Conservation (phyloP, 2,888 invertebrate species). For the Meandrusa payeni region DNA sequence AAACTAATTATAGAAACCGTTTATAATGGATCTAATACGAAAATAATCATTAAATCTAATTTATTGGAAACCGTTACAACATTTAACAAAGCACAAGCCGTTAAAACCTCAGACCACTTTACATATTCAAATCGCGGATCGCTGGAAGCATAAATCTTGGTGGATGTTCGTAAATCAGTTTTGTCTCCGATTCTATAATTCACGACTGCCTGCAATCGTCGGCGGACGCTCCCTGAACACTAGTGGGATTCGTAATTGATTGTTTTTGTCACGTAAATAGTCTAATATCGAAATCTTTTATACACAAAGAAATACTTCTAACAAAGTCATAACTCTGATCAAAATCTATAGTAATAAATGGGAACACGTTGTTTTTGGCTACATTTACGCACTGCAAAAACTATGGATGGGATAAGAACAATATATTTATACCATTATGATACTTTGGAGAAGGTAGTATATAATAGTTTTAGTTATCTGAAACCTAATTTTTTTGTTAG, state of each 20-base stretch:
- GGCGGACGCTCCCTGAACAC: background rate
- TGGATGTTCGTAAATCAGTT: constrained; percentile 65
- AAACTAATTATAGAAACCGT: too few relatives aligned
- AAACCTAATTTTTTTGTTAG: too few relatives aligned
- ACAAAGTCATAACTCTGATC: too few relatives aligned
- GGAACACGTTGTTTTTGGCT: too few relatives aligned
- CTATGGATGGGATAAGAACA: too few relatives aligned
- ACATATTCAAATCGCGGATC: constrained; percentile 65
- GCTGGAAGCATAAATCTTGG: constrained; percentile 58
- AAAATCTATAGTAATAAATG: too few relatives aligned
- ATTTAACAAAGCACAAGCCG: constrained; percentile 26
- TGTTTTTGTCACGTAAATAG: constrained; percentile 1
- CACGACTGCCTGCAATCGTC: constrained; percentile 30
- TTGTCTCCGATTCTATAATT: constrained; percentile 64
- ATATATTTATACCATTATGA: too few relatives aligned
- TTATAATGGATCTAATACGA: too few relatives aligned
- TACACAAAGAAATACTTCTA: too few relatives aligned
- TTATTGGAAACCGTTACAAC: background rate
- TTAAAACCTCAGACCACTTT: constrained; percentile 39
- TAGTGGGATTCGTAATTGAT: background rate
- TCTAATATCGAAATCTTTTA: background rate
- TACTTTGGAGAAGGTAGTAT: too few relatives aligned
- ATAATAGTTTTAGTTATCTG: too few relatives aligned
- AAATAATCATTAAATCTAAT: background rate
- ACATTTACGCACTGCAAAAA: too few relatives aligned